Base-by-base conservation (phyloP, 2,113 vertebrate genomes). In the Mungos mungo region DNA sequence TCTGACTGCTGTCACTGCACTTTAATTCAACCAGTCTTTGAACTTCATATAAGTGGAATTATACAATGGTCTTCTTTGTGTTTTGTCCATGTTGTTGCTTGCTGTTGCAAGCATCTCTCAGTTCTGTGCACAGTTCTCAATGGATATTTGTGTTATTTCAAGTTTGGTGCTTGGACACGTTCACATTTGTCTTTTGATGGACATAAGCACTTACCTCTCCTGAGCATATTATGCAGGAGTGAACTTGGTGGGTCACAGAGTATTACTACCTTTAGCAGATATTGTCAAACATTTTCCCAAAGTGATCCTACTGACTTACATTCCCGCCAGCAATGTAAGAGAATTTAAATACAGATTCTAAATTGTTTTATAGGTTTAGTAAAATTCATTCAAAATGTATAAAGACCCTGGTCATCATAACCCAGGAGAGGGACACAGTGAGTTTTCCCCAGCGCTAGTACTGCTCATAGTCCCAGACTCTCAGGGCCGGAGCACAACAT, bases 331-430 rank as follows among this genome's bases (percentile, higher is more conserved):
- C 63, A 63, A 60, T 68, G 38, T 47, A 93, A 47, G 19, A 72
- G 10, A 90, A 93, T 83, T 97, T 93, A 87, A 90, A 86, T 92
- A 71, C 7, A 33, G 69, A 72, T 95, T 90, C 25, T 97, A 66
- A 93, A 74, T 76, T 90, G 31, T 57, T 92, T 81, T 77, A 13
- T 47, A 77, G 41, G 52, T 77, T 16, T 94, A 41, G n/a, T 72
- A 68, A 76, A 90, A 33, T 90, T 95, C 21, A 79, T 93, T 93
- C 69, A 74, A 35, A 96, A 60, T 47, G 18, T 79, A 10, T 45
- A 47, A 77, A 90, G 63, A 87, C 19, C 5, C 4, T 66, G 6
- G 33, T 96, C 45, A 47, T 88, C 87, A 66, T 14, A 96, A 72
- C 33, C 12, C 21, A 71, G 72, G 47, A 45, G 7, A 72, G n/a